These are phyloP conservation scores for Lucilia cuprina DNA, from an alignment of 1,140 invertebrate species.

Conservation along the genomic window DNA sequence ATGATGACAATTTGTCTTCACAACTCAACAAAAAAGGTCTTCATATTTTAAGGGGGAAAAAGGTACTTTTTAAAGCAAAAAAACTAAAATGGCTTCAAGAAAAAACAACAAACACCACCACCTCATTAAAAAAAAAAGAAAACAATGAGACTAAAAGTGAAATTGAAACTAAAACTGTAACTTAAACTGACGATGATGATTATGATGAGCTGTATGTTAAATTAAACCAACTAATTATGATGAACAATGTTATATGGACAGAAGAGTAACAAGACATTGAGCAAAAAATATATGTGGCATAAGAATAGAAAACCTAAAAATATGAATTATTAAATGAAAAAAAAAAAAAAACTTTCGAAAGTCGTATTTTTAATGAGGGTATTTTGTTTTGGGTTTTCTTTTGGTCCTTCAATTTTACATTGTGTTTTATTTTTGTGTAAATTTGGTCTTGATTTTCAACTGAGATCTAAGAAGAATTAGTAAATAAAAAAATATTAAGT, in stretches of 20 bases:
- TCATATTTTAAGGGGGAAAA: neutral
- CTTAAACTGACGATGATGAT: neutral
- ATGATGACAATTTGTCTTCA: neutral
- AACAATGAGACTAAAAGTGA: neutral
- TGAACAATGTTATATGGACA: neutral
- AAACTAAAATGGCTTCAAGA: neutral
- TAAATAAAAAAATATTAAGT: no score
- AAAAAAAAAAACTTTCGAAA: neutral
- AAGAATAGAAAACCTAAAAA: neutral
- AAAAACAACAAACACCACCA: neutral
- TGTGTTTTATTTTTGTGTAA: no score
- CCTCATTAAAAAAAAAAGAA: slow-evolving; percentile 3
- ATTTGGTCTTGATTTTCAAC: no score
- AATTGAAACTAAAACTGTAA: neutral
- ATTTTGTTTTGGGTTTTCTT: neutral
- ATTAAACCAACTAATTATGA: slow-evolving; percentile 4
- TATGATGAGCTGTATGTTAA: neutral
- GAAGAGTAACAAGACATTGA: neutral
- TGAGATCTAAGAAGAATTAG: no score
- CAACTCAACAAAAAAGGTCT: neutral
- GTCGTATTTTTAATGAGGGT: neutral
- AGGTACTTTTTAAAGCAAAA: neutral
- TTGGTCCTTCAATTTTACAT: neutral
- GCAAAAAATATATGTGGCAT: neutral
- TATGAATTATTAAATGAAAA: neutral